phyloP scores from a whole-genome alignment of 2,113 vertebrate genomes.

The Monopterus albus region DNA sequence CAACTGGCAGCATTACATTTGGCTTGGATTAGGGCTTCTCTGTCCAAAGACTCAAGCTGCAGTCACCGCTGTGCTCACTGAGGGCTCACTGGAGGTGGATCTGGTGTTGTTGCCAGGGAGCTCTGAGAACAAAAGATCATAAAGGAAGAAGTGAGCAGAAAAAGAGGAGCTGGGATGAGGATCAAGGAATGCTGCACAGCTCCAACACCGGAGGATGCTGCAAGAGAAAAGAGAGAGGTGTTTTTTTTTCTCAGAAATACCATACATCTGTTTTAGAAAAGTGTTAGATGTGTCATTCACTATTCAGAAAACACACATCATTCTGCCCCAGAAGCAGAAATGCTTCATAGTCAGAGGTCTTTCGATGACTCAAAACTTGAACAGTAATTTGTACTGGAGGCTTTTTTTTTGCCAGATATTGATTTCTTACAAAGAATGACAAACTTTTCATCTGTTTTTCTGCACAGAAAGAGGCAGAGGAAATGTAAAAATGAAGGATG shows the following conservation, averaged over 20 bases:
- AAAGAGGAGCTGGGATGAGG: constrained; percentile 24
- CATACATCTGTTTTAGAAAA: constrained; percentile 45
- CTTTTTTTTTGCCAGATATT: constrained; percentile 8
- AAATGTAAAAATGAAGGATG: not conserved
- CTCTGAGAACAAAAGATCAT: constrained; percentile 34
- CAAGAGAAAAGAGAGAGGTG: constrained; percentile 6
- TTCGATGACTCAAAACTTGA: constrained; percentile 41
- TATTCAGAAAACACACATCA: constrained; percentile 28
- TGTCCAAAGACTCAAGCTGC: constrained; percentile 44
- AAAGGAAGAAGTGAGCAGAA: constrained; percentile 24
- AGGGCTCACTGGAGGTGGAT: constrained; percentile 42
- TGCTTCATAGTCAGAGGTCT: constrained; percentile 44
- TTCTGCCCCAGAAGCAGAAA: constrained; percentile 44
- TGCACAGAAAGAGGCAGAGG: not conserved
- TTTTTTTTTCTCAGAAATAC: constrained; percentile 19
- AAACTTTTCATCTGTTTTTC: not conserved
- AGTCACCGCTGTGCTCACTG: constrained; percentile 18
- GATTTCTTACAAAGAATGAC: constrained; percentile 7
- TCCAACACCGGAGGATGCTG: constrained; percentile 40
- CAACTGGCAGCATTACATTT: constrained; percentile 36
- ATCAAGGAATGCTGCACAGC: constrained; percentile 54
- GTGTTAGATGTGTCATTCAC: constrained; percentile 35
- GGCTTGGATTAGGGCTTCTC: constrained; percentile 37
- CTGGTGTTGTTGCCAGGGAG: constrained; percentile 41
- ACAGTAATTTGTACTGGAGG: constrained; percentile 1